Base-by-base conservation (phyloP, 2,113 vertebrate genomes). In the Indicator indicator region DNA sequence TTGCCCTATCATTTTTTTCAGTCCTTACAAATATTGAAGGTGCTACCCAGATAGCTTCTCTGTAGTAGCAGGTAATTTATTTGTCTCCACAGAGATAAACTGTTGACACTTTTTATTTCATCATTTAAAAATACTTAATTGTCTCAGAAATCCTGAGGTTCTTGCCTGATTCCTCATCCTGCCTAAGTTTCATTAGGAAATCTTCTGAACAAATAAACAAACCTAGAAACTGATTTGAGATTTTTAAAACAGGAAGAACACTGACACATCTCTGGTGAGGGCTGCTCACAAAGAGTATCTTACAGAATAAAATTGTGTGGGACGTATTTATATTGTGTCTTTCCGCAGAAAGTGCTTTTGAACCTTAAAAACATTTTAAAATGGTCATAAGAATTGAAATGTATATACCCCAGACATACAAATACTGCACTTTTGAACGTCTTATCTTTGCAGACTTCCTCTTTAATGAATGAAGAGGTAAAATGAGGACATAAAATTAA, bases 1-100 rank as follows among this genome's bases (percentile, higher is more conserved):
- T 84, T 88, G 67, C 40, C 36, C 63, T 63, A 13, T 69, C 70
- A 42, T 89, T 90, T 90, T 92, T 94, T 90, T 85, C 16, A 58
- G 85, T 89, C 62, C 58, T 89, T 77, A 28, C 48, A 80, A 73
- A 36, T 82, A 92, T 59, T 72, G 60, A 68, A 92, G 83, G 75
- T 91, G 76, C 79, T 68, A 89, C 70, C 68, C 75, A 81, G 38
- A 54, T 85, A 95, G 26, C 50, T 95, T 91, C 88, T 89, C 82
- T 78, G 32, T 83, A 77, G 44, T 52, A 81, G 60, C 56, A 78
- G 72, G 70, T 84, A 92, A 62, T 88, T 90, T 30, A 58, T 92
- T 93, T 92, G 60, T 72, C 55, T 83, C 62, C 70, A 69, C 82
- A 78, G 74, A 79, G 63, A 84, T 65, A 85, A 87, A 87, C 18